Conservation (phyloP, 2,113 vertebrate genomes). For the Clupea harengus region DNA sequence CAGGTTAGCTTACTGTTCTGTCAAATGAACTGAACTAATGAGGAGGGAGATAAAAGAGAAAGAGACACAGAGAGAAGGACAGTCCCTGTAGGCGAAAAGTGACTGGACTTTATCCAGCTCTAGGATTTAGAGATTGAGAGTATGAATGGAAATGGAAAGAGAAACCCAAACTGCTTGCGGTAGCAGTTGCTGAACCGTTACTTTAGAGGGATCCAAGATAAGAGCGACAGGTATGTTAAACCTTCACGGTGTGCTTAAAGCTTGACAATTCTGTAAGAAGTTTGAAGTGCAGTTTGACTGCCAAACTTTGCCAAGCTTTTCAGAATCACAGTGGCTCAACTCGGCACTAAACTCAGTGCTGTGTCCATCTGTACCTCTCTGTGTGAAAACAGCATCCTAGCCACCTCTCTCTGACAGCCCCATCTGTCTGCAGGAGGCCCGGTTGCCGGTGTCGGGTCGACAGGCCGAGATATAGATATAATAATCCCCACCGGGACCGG, state of each 20-base stretch:
- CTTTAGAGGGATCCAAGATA: neutral
- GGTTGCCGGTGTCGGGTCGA: neutral
- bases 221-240: neutral
- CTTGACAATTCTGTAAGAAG: neutral
- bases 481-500: conserved; percentile 28
- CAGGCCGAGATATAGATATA: conserved; percentile 38
- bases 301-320: neutral
- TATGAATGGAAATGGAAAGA: neutral
- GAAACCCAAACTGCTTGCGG: neutral
- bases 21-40: conserved; percentile 7
- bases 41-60: neutral
- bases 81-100: neutral
- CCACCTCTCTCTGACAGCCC: conserved; percentile 2
- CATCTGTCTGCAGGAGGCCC: neutral
- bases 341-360: neutral
- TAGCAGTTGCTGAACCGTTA: neutral
- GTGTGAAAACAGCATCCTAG: neutral
- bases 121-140: neutral
- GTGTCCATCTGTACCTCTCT: neutral
- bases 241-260: no score
- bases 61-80: neutral
- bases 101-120: neutral
- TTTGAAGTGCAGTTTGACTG: neutral
- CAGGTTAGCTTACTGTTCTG: neutral
- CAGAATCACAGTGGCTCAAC: neutral